Evolutionary conservation across 2,888 invertebrate genomes (phyloP).

Genomic region (Acleris holmiana): DNA sequence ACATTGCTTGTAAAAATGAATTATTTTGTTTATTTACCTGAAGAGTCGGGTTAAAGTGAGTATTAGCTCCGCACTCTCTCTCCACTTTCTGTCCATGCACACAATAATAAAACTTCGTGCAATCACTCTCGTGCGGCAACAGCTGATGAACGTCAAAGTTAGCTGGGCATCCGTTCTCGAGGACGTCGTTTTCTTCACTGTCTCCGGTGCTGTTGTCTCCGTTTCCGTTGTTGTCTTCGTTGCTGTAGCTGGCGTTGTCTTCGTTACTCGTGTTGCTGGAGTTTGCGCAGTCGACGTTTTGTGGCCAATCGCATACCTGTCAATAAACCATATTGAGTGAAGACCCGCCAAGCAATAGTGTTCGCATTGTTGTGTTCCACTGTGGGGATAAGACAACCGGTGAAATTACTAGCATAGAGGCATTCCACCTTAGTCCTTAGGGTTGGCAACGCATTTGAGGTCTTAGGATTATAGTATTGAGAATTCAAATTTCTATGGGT

Average conservation of each 20-base stretch:
- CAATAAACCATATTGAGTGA: no score
- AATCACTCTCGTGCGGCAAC: conserved; percentile 38
- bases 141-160: conserved; percentile 31
- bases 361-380: no score
- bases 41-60: conserved; percentile 25
- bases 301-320: conserved; percentile 40
- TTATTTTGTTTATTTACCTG: conserved; percentile 1
- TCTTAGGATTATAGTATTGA: no score
- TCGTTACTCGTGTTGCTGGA: conserved; percentile 10
- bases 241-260: not conserved
- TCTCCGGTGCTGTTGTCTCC: not conserved
- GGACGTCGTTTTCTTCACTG: conserved; percentile 1
- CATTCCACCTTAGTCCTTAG: no score
- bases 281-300: conserved; percentile 44
- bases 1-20: no score
- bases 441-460: no score
- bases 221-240: not conserved
- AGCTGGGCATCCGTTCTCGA: conserved; percentile 35
- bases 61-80: conserved; percentile 21
- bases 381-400: no score
- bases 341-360: no score
- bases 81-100: conserved; percentile 20
- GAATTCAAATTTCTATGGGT: no score
- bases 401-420: no score
- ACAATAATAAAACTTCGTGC: conserved; percentile 36